Evolutionary conservation across 2,888 invertebrate genomes (phyloP), one percentile per base, ranked within the genome.

Genomic region (Seladonia tumulorum): DNA sequence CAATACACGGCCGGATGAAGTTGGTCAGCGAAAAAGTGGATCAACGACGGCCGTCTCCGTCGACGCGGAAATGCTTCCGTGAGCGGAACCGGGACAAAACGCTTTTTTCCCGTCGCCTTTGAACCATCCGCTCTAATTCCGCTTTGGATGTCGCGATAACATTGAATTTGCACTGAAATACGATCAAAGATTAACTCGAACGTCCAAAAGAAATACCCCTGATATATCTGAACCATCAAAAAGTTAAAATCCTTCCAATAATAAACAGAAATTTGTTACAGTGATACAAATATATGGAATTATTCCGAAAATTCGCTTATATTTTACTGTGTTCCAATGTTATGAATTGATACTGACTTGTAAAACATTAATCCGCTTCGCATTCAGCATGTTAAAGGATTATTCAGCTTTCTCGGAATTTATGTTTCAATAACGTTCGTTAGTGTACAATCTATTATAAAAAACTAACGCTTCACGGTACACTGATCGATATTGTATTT

Each of bases 11-110:
- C 25, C 60, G 60, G 60, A 25, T 25, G 14, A 60, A 60, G 60
- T 60, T 29, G 25, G 60, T 25, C 35, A 22, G 42, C 42, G 63
- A 47, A 45, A 75, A 80, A 75, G 25, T 75, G 80, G 49, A 47
- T 42, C 8, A 73, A 80, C 66, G 66, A n/a, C 66, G 25, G 12
- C 72, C 47, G 66, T 68, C 42, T 66, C 66, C 68, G 47, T n/a
- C 68, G 39, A 68, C 42, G 53, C 53, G 75, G 53, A 75, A 80
- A 25, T 80, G 35, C 53, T 70, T 35, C 22, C 25, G 60, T 5
- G 60, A 60, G 57, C 60, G 25, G 60, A 60, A 60, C 25, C 60
- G 5, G 25, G 60, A 14, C 60, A 25, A 60, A 25, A 25, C 60
- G n/a, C 16, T 12, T 60, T 60, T 66, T 35, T 66, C 18, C 16